phyloP scores from a whole-genome alignment of 2,888 invertebrate genomes.

The Choreutis nemorana region DNA sequence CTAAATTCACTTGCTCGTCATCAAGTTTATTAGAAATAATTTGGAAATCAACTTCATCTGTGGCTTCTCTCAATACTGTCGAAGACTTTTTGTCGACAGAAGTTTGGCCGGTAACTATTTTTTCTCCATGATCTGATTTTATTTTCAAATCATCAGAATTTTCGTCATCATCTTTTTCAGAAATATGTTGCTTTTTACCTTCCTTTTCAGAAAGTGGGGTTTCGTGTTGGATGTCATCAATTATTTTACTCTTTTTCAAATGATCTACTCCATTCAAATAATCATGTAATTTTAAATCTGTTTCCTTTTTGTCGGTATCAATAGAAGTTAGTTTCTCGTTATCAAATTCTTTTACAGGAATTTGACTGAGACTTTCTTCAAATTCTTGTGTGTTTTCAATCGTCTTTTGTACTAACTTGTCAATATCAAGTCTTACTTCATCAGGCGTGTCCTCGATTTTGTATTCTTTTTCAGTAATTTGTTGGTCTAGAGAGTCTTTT shows the following conservation, averaged over 20 bases:
- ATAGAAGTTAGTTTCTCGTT: too few species aligned
- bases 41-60: conserved; percentile 10
- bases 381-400: too few species aligned
- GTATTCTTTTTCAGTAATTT: too few species aligned
- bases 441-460: too few species aligned
- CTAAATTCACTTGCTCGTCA: conserved; percentile 44
- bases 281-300: not conserved
- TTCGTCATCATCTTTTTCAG: conserved; percentile 15
- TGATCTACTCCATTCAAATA: not conserved
- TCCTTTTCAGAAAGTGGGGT: conserved; percentile 14
- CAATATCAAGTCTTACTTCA: too few species aligned
- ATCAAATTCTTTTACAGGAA: too few species aligned
- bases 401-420: too few species aligned
- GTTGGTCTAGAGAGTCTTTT: too few species aligned
- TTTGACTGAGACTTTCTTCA: too few species aligned
- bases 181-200: conserved; percentile 11
- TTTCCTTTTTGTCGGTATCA: not conserved
- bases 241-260: not conserved
- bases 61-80: conserved; percentile 6
- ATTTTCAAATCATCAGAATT: conserved; percentile 9
- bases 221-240: too few species aligned
- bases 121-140: not conserved
- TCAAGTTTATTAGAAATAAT: conserved; percentile 43
- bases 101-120: not conserved
- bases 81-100: not conserved